phyloP scores from a whole-genome alignment of 2,797 vertebrate genomes.

The Balearica regulorum region DNA sequence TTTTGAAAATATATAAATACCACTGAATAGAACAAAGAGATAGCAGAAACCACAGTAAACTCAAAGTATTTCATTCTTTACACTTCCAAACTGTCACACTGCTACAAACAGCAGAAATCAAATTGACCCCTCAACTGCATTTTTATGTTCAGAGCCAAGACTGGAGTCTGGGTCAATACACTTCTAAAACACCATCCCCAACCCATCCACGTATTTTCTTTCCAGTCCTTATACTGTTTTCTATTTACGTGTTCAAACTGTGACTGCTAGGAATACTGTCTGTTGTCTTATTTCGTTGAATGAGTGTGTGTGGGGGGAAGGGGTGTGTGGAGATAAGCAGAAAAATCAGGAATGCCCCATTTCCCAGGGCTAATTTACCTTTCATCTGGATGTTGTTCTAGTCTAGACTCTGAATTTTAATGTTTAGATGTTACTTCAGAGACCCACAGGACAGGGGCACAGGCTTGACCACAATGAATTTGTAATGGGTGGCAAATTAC shows the following conservation, averaged over 20 bases:
- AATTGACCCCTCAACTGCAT: background rate
- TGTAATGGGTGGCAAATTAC: background rate
- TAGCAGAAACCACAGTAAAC: background rate
- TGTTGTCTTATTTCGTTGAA: background rate
- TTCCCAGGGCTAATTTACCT: background rate
- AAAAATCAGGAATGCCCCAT: background rate
- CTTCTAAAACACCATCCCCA: background rate
- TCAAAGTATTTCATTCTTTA: background rate
- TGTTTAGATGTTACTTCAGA: background rate
- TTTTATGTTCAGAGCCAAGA: background rate
- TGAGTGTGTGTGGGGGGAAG: too few relatives aligned
- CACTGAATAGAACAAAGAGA: background rate
- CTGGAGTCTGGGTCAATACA: background rate
- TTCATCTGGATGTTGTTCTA: background rate
- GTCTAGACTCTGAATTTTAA: background rate
- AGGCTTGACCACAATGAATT: background rate
- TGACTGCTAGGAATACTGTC: background rate
- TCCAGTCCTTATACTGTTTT: background rate
- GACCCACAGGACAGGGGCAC: background rate
- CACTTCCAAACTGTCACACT: background rate
- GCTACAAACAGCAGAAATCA: background rate
- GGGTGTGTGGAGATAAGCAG: background rate
- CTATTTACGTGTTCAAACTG: background rate
- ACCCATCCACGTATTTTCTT: background rate
- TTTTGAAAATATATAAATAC: background rate